Evolutionary conservation across 2,888 invertebrate species (phyloP), one percentile per base, ranked within the genome.

Genomic region (Drosophila parthenogenetica): DNA sequence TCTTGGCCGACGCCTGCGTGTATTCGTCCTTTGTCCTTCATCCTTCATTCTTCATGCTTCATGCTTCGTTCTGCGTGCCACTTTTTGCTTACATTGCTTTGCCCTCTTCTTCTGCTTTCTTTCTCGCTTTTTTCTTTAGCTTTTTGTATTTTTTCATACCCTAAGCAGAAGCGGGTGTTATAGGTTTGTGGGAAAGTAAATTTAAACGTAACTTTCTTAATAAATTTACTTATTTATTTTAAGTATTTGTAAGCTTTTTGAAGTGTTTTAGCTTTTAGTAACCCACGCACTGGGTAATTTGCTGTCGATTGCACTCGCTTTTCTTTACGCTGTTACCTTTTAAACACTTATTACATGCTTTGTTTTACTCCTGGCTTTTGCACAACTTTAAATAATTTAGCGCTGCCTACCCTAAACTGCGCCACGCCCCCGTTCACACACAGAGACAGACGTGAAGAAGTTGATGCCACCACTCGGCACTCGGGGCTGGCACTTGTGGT

Each of bases 361-460:
- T 77, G 77, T 80, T 77, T 80, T 79, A 61, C 69, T 72, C 76
- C 48, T 73, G 69, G 61, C 69, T 69, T 75, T 70, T 68, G 69
- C 74, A 69, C 61, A 81, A 81, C 81, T 83, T 83, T 83, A 86
- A 83, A 83, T 83, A 83, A 83, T 79, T 83, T 74, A 86, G 53
- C 67, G 48, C 45, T 49, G 37, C 46, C 2, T 11, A 17, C 11
- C 19, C 35, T 7, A n/a, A 35, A 43, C 43, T 14, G 35, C 13
- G 22, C 22, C 39, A 1, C 25, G 13, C 48, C 7, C 46, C 0
- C 11, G 11, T 10, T 4, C 35, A 5, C 51, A 7, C 45, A 35
- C 35, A 35, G 13, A 13, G 2, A 11, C 13, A 14, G 8, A 1
- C 11, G 8, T 1, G 16, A n/a, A 10, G 8, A 37, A 39, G 37